These are phyloP conservation scores for Drosophila triauraria DNA, from an alignment of 1,140 invertebrate genomes.

Conservation along the genomic window DNA sequence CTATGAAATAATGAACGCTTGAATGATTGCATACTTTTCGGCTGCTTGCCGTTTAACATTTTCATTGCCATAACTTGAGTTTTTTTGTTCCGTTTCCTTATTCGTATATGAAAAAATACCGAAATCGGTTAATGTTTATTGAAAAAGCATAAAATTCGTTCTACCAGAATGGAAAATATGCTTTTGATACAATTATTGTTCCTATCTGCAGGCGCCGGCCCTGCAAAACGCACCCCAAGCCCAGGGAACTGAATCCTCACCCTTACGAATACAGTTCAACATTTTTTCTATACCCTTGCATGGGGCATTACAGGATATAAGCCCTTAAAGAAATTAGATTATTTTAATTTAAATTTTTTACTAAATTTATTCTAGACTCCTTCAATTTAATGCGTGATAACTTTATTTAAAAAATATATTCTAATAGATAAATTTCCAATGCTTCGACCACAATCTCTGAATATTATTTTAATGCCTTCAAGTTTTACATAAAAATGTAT, in stretches of 20 bases:
- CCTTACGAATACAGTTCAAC: constrained; percentile 29
- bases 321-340: too few relatives aligned
- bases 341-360: too few relatives aligned
- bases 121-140: constrained; percentile 85
- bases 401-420: too few relatives aligned
- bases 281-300: constrained; percentile 22
- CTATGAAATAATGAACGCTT: constrained; percentile 84
- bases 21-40: constrained; percentile 75
- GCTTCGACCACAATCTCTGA: not conserved
- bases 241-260: constrained; percentile 48
- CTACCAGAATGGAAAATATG: constrained; percentile 85
- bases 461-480: not conserved
- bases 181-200: constrained; percentile 85
- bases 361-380: too few relatives aligned
- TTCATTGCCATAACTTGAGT: constrained; percentile 33
- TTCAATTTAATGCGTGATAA: too few relatives aligned
- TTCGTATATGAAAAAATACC: constrained; percentile 81
- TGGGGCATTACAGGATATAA: not conserved
- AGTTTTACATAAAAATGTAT: not conserved
- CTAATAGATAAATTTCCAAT: too few relatives aligned
- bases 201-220: constrained; percentile 76
- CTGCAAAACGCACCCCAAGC: constrained; percentile 59
- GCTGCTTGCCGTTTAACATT: constrained; percentile 37
- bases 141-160: constrained; percentile 85
- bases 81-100: constrained; percentile 22